phyloP scores from a whole-genome alignment of 1,140 invertebrate genomes.

The Paralvinella palmiformis region DNA sequence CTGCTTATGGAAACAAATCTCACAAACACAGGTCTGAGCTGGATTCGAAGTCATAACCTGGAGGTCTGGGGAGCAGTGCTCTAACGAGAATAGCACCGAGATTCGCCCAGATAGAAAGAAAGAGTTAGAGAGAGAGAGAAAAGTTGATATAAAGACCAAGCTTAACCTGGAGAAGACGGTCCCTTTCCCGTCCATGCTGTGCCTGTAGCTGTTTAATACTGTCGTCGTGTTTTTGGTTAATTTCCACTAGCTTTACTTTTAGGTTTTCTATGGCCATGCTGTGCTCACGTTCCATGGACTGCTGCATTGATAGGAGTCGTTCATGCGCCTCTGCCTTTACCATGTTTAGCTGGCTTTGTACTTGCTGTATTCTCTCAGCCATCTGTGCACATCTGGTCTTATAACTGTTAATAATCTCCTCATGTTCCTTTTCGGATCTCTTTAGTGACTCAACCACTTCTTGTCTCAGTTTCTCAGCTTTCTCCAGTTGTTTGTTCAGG shows the following conservation, averaged over 20 bases:
- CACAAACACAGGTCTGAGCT: no score
- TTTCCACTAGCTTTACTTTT: conserved; percentile 29
- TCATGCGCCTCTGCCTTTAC: neutral
- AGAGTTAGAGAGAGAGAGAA: no score
- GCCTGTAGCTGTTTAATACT: conserved; percentile 23
- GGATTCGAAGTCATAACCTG: no score
- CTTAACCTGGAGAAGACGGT: no score
- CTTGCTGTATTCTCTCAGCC: conserved; percentile 2
- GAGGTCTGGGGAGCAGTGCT: no score
- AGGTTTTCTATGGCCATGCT: conserved; percentile 25
- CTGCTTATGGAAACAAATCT: no score
- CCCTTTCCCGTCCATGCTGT: conserved; percentile 26
- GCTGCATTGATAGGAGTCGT: neutral
- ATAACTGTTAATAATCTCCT: conserved; percentile 1
- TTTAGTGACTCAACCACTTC: neutral
- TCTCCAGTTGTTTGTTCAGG: neutral
- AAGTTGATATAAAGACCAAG: no score
- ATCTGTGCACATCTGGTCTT: neutral
- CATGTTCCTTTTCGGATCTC: conserved; percentile 5
- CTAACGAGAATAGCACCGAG: no score
- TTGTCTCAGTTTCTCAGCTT: conserved; percentile 7
- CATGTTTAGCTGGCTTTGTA: neutral
- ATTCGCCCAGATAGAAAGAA: no score
- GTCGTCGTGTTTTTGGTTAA: conserved; percentile 21
- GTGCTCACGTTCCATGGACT: conserved; percentile 22